phyloP scores from a whole-genome alignment of 2,797 vertebrate species.

The Sebastolobus alascanus region DNA sequence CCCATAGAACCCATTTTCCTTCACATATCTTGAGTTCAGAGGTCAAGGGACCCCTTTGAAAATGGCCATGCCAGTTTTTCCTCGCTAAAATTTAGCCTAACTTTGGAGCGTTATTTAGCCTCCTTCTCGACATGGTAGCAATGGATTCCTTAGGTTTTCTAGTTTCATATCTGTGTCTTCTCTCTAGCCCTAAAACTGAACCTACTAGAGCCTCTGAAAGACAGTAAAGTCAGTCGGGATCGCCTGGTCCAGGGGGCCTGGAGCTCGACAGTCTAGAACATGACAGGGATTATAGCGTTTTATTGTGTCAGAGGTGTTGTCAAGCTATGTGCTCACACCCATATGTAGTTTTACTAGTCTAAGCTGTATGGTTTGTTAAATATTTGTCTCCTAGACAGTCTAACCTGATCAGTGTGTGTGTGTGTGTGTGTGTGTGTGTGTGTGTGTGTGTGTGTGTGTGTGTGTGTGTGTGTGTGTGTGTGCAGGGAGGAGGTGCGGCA shows the following conservation, averaged over 20 bases:
- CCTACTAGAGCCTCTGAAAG: too few species aligned
- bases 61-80: too few species aligned
- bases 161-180: too few species aligned
- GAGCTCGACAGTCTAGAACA: not conserved
- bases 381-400: not conserved
- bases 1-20: too few species aligned
- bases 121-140: too few species aligned
- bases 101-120: too few species aligned
- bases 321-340: not conserved
- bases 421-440: conserved; percentile 18
- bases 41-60: too few species aligned
- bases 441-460: conserved; percentile 14
- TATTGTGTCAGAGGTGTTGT: not conserved
- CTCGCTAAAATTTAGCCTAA: too few species aligned
- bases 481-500: conserved; percentile 94
- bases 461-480: conserved; percentile 35
- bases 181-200: too few species aligned
- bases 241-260: not conserved
- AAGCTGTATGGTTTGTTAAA: not conserved
- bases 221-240: too few species aligned
- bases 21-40: too few species aligned
- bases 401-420: not conserved
- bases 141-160: too few species aligned
- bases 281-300: not conserved
- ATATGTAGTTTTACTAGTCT: not conserved